Conservation (phyloP, 1,140 invertebrate species). For the Apis mellifera region DNA sequence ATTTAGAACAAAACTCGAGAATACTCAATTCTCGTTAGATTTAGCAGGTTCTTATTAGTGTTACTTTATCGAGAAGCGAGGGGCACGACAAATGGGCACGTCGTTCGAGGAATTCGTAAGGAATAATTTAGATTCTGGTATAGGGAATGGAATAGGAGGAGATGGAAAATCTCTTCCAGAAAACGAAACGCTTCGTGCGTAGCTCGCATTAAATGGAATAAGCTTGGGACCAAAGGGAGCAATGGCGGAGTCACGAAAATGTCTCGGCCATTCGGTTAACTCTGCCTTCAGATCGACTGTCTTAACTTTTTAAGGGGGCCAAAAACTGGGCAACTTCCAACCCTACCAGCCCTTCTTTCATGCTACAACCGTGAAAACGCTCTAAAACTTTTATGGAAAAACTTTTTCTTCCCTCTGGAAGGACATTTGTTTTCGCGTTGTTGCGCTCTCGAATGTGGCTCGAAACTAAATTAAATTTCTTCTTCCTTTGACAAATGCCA, state of each 20-base stretch:
- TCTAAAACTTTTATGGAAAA: slow-evolving; percentile 13
- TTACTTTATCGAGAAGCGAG: neutral
- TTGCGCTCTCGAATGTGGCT: too few relatives aligned
- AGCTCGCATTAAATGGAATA: neutral
- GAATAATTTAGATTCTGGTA: neutral
- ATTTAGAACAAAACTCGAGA: neutral
- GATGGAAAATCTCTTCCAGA: neutral
- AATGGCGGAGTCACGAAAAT: neutral
- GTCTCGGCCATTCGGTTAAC: neutral
- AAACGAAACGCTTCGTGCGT: slow-evolving; percentile 11
- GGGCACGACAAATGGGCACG: neutral
- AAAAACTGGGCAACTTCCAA: neutral
- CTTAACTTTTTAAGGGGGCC: slow-evolving; percentile 7
- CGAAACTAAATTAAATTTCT: slow-evolving; percentile 9
- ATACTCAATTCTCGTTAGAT: neutral
- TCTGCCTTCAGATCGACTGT: too few relatives aligned
- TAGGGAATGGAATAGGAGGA: neutral
- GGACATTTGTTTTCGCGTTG: slow-evolving; percentile 1
- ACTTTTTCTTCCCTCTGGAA: neutral
- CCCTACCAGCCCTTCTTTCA: neutral
- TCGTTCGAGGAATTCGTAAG: neutral
- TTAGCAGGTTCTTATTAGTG: too few relatives aligned
- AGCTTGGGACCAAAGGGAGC: neutral
- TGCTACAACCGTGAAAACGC: too few relatives aligned
- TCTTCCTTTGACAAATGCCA: neutral